These are phyloP conservation scores for Leucoma salicis DNA, from an alignment of 2,888 invertebrate species.

Conservation along the genomic window DNA sequence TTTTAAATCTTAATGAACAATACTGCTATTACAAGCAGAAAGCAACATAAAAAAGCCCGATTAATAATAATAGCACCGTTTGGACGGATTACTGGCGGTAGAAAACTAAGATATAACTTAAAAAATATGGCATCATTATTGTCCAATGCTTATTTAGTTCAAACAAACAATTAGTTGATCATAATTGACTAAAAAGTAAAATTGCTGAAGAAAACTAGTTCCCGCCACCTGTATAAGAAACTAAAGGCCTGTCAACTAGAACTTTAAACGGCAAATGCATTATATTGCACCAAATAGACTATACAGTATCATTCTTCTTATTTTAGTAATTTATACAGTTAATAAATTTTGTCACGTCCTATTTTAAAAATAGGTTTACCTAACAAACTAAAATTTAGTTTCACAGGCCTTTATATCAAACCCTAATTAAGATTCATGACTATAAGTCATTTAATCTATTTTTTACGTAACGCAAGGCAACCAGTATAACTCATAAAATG, in stretches of 20 bases:
- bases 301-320: too few relatives aligned
- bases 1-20: conserved; percentile 20
- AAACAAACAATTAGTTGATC: conserved; percentile 6
- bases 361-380: not conserved
- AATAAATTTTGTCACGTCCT: not conserved
- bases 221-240: conserved; percentile 56
- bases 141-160: conserved; percentile 27
- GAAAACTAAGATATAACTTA: conserved; percentile 48
- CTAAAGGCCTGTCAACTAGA: conserved; percentile 36
- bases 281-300: too few relatives aligned
- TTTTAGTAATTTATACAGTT: not conserved
- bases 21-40: conserved; percentile 25
- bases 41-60: conserved; percentile 43
- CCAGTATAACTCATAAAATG: conserved; percentile 38
- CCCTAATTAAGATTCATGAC: conserved; percentile 26
- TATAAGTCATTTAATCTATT: conserved; percentile 25
- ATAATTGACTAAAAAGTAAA: conserved; percentile 17
- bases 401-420: conserved; percentile 34
- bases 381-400: conserved; percentile 15
- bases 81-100: conserved; percentile 62
- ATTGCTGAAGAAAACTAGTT: conserved; percentile 35
- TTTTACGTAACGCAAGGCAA: conserved; percentile 76
- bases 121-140: conserved; percentile 70
- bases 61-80: conserved; percentile 63
- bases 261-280: conserved; percentile 1